A percentile compares a stretch with the other conserved stretches of the same genome.
Evolutionary conservation across 2,113 vertebrate genomes (phyloP).

Genomic region (Tretioscincus oriximinensis): DNA sequence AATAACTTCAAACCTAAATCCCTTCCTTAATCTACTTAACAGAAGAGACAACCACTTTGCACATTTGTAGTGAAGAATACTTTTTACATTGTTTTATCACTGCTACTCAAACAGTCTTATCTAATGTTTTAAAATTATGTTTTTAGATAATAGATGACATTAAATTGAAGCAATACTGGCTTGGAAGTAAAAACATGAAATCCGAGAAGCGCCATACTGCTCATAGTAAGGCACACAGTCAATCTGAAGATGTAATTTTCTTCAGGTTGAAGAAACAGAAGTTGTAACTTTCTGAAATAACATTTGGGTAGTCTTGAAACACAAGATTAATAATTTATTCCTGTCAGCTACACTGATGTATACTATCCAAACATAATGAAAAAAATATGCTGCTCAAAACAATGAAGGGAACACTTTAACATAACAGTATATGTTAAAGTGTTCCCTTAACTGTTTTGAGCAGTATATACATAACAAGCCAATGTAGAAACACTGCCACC

Average conservation of each 20-base stretch:
- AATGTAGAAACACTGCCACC: neutral
- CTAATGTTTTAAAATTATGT: neutral
- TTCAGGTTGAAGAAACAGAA: neutral
- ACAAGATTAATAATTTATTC: neutral
- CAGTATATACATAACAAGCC: too few species aligned
- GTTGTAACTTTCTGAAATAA: neutral
- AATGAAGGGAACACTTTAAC: too few species aligned
- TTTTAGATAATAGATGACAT: neutral
- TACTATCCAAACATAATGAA: neutral
- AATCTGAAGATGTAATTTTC: neutral
- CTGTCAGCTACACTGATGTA: neutral
- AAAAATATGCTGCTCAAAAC: too few species aligned
- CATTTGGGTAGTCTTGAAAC: neutral
- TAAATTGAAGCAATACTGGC: neutral
- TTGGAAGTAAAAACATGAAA: constrained; percentile 5
- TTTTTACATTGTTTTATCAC: neutral
- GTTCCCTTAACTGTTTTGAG: too few species aligned
- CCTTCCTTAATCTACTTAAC: neutral
- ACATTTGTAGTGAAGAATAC: neutral
- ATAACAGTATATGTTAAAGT: too few species aligned
- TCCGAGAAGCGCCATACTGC: neutral
- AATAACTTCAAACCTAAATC: neutral
- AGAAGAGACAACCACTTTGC: neutral
- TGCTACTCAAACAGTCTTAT: neutral
- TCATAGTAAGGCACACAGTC: neutral